Evolutionary conservation across 2,888 invertebrate genomes (phyloP).

Genomic region (Phanerotoma sp.): DNA sequence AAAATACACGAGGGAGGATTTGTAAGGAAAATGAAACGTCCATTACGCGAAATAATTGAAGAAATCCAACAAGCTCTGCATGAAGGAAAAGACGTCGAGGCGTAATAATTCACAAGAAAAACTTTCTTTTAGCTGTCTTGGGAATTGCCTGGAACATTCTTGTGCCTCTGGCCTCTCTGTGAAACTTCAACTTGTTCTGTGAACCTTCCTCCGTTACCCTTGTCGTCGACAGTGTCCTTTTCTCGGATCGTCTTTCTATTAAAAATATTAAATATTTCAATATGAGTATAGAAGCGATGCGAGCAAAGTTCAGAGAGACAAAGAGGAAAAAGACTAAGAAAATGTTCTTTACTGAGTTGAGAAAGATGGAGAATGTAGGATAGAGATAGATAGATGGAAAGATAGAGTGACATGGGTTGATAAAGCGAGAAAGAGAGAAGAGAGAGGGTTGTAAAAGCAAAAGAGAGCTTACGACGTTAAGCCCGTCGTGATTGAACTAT

Average conservation of each 20-base stretch:
- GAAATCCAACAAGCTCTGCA: conserved; percentile 22
- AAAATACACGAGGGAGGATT: conserved; percentile 5
- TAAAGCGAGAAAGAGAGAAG: not conserved
- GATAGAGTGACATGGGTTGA: conserved; percentile 6
- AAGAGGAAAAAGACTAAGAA: not conserved
- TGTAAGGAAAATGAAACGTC: conserved; percentile 21
- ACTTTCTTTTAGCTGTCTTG: conserved; percentile 22
- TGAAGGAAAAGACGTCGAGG: conserved; percentile 15
- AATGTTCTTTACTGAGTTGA: not conserved
- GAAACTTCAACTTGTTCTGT: conserved; percentile 10
- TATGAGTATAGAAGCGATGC: conserved; percentile 34
- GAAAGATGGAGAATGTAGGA: not conserved
- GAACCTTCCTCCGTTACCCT: conserved; percentile 7
- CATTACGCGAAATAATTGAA: conserved; percentile 24
- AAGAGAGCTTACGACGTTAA: conserved; percentile 40
- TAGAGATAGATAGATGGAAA: not conserved
- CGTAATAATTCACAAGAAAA: conserved; percentile 26
- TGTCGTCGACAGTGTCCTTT: conserved; percentile 23
- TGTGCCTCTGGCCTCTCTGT: conserved; percentile 7
- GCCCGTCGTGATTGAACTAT: conserved; percentile 48
- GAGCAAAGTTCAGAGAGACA: conserved; percentile 25
- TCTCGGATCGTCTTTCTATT: conserved; percentile 43
- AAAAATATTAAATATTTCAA: conserved; percentile 48
- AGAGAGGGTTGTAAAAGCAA: conserved; percentile 25
- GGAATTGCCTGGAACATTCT: conserved; percentile 19